Evolutionary conservation across 2,888 invertebrate genomes (phyloP).

Genomic region (Xylophagus ater): DNA sequence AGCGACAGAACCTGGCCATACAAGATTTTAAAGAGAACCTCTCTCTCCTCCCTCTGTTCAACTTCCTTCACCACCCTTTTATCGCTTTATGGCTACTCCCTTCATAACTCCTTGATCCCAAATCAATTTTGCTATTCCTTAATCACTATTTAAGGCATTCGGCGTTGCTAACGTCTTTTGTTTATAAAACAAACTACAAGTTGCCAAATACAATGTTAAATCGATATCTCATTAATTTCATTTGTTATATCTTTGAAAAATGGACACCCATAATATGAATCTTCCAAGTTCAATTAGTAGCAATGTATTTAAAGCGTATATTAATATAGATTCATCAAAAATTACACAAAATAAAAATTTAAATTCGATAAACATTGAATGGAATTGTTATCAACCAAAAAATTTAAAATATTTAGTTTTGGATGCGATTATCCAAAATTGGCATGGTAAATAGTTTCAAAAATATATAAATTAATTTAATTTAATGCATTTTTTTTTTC

Average conservation of each 20-base stretch:
- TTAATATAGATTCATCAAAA: constrained; percentile 16
- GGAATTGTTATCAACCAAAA: constrained; percentile 27
- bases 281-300: constrained; percentile 32
- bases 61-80: too few species aligned
- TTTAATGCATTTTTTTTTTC: constrained; percentile 5
- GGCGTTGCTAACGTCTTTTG: too few species aligned
- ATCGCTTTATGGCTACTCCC: too few species aligned
- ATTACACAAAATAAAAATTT: constrained; percentile 7
- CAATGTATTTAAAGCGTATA: constrained; percentile 35
- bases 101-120: too few species aligned
- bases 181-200: too few species aligned
- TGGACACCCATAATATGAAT: neutral
- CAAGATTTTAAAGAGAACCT: too few species aligned
- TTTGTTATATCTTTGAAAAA: too few species aligned
- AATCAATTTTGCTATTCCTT: too few species aligned
- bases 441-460: constrained; percentile 28
- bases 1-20: too few species aligned
- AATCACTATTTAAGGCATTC: too few species aligned
- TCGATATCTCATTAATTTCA: neutral
- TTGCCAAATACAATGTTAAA: neutral
- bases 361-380: constrained; percentile 21
- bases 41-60: too few species aligned
- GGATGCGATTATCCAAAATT: constrained; percentile 32
- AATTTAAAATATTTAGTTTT: constrained; percentile 31
- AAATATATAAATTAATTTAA: neutral